Conservation (phyloP, 2,113 vertebrate species). For the Saccopteryx leptura region DNA sequence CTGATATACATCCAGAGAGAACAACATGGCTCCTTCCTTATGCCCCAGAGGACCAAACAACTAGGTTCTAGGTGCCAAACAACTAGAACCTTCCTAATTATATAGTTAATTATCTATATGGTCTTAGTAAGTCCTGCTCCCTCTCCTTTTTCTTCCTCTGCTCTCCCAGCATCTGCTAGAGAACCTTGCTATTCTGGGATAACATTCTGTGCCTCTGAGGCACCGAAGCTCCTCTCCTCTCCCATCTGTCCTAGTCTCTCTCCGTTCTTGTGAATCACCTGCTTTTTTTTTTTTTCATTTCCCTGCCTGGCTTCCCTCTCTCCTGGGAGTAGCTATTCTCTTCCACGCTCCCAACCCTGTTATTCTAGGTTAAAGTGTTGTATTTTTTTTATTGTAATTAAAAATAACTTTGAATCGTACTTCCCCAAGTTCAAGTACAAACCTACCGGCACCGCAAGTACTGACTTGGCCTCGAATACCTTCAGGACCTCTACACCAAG, state of each 20-base stretch:
- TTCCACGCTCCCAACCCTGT: not conserved
- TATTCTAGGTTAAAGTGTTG: constrained; percentile 45
- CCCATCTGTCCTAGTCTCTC: not conserved
- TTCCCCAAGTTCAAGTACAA: constrained; percentile 65
- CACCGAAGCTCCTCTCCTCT: not conserved
- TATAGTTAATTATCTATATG: not conserved
- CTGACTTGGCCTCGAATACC: constrained; percentile 20
- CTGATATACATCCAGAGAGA: not conserved
- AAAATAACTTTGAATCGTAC: constrained; percentile 74
- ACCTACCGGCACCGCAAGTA: not conserved
- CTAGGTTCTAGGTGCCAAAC: not conserved
- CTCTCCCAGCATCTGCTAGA: not conserved
- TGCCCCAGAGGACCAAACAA: not conserved
- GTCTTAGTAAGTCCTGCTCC: not conserved
- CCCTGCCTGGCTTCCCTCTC: not conserved
- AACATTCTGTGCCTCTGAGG: not conserved
- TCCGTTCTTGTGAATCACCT: not conserved
- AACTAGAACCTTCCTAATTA: not conserved
- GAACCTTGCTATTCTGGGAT: not conserved
- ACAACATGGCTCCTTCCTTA: not conserved
- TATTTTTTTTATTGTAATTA: constrained; percentile 65
- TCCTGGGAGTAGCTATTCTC: not conserved
- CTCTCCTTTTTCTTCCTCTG: not conserved
- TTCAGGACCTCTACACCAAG: constrained; percentile 61
- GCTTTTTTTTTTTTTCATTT: constrained; percentile 51